Evolutionary conservation across 2,888 invertebrate species (phyloP).

Genomic region (Limnephilus auricula): DNA sequence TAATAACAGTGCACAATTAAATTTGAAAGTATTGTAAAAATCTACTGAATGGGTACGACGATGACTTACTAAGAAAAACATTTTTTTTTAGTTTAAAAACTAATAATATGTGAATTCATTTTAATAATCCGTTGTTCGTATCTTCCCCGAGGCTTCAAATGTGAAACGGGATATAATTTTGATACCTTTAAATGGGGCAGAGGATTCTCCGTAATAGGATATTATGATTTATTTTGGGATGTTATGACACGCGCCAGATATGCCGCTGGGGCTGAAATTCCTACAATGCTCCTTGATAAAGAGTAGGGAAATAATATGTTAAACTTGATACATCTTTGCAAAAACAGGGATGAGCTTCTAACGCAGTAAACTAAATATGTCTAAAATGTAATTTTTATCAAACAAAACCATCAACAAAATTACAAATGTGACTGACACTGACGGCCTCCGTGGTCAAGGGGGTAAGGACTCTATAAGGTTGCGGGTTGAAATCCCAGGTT

Average conservation of each 20-base stretch:
- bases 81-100: background rate
- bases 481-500: no score
- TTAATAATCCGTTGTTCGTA: constrained; percentile 26
- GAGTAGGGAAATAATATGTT: constrained; percentile 61
- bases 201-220: constrained; percentile 51
- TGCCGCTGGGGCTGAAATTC: constrained; percentile 50
- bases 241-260: constrained; percentile 61
- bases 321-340: constrained; percentile 57
- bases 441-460: no score
- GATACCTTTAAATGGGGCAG: background rate
- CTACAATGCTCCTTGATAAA: constrained; percentile 50
- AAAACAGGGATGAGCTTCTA: constrained; percentile 29
- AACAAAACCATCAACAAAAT: background rate
- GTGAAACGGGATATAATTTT: constrained; percentile 31
- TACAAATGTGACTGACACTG: no score
- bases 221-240: constrained; percentile 52
- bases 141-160: constrained; percentile 23
- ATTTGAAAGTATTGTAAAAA: background rate
- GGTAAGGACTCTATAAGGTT: no score
- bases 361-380: background rate
- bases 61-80: background rate
- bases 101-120: background rate
- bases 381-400: background rate
- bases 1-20: background rate
- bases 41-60: background rate